A percentile compares a stretch with the other conserved stretches of the same genome.
These are phyloP conservation scores for Cephus rjabovi DNA, from an alignment of 2,888 invertebrate species.

Conservation along the genomic window DNA sequence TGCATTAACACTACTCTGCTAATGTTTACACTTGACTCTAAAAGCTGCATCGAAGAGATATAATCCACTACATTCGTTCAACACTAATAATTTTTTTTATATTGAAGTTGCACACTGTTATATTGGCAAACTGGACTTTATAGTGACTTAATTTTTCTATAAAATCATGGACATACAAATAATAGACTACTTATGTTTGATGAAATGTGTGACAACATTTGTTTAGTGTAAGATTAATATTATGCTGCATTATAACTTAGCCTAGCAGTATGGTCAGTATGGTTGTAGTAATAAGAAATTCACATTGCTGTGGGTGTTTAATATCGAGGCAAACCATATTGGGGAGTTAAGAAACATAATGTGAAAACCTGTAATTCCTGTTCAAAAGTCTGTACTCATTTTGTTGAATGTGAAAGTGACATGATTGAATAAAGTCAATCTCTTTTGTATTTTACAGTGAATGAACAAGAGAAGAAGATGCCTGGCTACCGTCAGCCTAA, in stretches of 20 bases:
- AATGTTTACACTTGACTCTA: background rate
- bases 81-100: background rate
- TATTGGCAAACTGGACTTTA: background rate
- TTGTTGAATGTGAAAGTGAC: background rate
- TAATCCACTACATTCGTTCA: background rate
- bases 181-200: background rate
- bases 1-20: background rate
- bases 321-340: background rate
- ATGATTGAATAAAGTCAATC: background rate
- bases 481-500: slow-evolving; percentile 63
- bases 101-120: background rate
- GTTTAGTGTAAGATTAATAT: background rate
- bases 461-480: slow-evolving; percentile 56
- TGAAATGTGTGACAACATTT: background rate
- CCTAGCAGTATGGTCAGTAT: background rate
- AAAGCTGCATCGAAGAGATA: background rate
- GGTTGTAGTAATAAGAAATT: background rate
- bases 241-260: background rate
- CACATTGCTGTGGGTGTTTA: background rate
- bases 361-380: background rate
- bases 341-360: background rate
- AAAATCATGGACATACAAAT: background rate
- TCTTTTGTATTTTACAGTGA: slow-evolving; percentile 40
- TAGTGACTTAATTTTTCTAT: background rate
- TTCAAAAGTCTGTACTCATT: background rate